Evolutionary conservation across 2,888 invertebrate genomes (phyloP), one percentile per base, ranked within the genome.

Genomic region (Tineola bisselliella): DNA sequence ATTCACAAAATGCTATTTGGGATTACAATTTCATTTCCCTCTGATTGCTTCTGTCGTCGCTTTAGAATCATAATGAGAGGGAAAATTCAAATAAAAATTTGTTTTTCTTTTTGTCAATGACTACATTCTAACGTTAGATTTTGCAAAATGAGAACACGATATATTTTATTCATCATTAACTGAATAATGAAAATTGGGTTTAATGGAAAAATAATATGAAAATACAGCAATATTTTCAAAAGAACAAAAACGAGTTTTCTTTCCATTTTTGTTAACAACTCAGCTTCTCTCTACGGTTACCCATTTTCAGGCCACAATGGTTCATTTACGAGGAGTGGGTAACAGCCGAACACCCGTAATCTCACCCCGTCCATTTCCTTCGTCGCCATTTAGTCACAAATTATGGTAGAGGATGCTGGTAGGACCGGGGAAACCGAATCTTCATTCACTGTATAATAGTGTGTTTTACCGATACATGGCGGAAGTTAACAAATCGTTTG

Each of bases 21-120:
- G 71, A 73, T 70, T 74, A 77, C 76, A 74, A 75, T 73, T 77
- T 75, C 71, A 73, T 73, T 74, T 74, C 68, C 68, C 66, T 67
- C 69, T 73, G 74, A 78, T 77, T 76, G 72, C 74, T 73, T 70
- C 68, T 69, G 66, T 64, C 65, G 65, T 66, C 61, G 67, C 66
- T 68, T 68, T 68, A 62, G 75, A 73, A 76, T 75, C 72, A 71
- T 73, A 72, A 77, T 70, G 70, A 73, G 71, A 60, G 4, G 13
- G 48, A 48, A 60, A 44, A 63, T 33, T 58, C 33, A 58, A 58
- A 58, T 33, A 58, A 58, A 58, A 33, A 13, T 58, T n/a, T 54
- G 54, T 54, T 18, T 12, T 56, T 56, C 19, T 56, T 56, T 56
- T 56, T 25, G 19, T 56, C 19, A 25, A 56, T n/a, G 56, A 15